Evolutionary conservation across 2,888 invertebrate species (phyloP).

Genomic region (Homarus gammarus): DNA sequence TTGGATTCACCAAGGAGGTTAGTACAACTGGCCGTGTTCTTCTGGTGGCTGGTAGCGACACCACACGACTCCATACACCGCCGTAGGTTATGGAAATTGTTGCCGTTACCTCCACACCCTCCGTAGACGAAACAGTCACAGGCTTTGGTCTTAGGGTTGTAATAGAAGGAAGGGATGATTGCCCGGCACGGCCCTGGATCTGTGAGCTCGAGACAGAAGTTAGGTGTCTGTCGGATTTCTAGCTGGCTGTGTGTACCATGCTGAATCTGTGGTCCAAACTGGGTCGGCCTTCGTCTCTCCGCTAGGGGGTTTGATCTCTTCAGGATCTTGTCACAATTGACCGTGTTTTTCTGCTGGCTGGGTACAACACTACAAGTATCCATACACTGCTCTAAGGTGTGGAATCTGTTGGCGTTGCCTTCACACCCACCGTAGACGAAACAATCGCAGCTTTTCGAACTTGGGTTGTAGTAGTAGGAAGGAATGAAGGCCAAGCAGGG

Average conservation of each 20-base stretch:
- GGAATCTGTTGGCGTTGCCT: constrained; percentile 78
- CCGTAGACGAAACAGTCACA: constrained; percentile 78
- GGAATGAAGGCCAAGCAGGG: constrained; percentile 76
- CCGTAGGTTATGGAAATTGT: constrained; percentile 77
- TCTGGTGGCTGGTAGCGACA: background rate
- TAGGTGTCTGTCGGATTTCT: too few species aligned
- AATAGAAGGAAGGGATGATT: constrained; percentile 77
- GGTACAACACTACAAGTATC: constrained; percentile 62
- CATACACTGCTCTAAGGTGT: constrained; percentile 76
- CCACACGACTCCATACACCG: constrained; percentile 76
- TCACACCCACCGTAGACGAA: constrained; percentile 78
- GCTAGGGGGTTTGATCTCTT: too few species aligned
- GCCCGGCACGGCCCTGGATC: constrained; percentile 76
- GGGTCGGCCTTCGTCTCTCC: too few species aligned
- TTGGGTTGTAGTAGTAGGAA: constrained; percentile 77
- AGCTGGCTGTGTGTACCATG: too few species aligned
- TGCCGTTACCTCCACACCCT: constrained; percentile 78
- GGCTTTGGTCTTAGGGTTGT: constrained; percentile 76
- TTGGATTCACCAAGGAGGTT: background rate
- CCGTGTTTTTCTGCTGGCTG: background rate
- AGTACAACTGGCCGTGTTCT: background rate
- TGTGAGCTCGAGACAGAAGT: constrained; percentile 75
- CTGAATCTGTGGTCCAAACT: too few species aligned
- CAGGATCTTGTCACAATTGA: background rate
- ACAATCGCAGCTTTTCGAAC: constrained; percentile 77